Evolutionary conservation across 2,797 vertebrate species (phyloP).

Genomic region (Epinephelus awoara): DNA sequence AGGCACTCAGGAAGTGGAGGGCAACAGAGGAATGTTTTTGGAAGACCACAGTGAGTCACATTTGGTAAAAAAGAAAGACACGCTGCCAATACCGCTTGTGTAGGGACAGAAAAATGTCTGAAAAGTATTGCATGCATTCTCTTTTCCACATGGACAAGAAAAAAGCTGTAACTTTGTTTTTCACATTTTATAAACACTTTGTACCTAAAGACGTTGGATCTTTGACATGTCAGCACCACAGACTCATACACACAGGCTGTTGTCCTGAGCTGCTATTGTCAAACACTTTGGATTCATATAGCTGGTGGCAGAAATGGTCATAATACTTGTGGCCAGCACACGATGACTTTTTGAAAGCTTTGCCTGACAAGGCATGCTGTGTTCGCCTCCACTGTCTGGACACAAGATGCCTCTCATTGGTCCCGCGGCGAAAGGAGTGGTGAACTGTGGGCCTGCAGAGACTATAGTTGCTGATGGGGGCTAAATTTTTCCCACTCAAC

Average conservation of each 20-base stretch:
- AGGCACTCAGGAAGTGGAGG: constrained; percentile 53
- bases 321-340: constrained; percentile 50
- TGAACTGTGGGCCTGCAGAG: constrained; percentile 25
- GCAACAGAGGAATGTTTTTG: constrained; percentile 62
- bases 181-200: constrained; percentile 20
- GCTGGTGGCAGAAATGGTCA: constrained; percentile 31
- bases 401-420: constrained; percentile 35
- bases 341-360: constrained; percentile 39
- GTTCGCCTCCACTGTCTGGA: constrained; percentile 42
- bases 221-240: background rate
- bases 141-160: background rate
- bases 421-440: constrained; percentile 12
- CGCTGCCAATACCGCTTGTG: constrained; percentile 28
- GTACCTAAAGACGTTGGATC: background rate
- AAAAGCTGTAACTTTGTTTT: background rate
- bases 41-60: constrained; percentile 79
- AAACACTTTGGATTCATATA: constrained; percentile 31
- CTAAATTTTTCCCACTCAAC: constrained; percentile 36
- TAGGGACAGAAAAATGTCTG: constrained; percentile 26
- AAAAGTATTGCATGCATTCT: constrained; percentile 15
- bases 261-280: constrained; percentile 9
- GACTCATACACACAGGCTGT: background rate
- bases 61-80: constrained; percentile 35
- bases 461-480: constrained; percentile 17
- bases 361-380: constrained; percentile 22